Evolutionary conservation across 2,888 invertebrate species (phyloP).

Genomic region (Prosapia bicincta): DNA sequence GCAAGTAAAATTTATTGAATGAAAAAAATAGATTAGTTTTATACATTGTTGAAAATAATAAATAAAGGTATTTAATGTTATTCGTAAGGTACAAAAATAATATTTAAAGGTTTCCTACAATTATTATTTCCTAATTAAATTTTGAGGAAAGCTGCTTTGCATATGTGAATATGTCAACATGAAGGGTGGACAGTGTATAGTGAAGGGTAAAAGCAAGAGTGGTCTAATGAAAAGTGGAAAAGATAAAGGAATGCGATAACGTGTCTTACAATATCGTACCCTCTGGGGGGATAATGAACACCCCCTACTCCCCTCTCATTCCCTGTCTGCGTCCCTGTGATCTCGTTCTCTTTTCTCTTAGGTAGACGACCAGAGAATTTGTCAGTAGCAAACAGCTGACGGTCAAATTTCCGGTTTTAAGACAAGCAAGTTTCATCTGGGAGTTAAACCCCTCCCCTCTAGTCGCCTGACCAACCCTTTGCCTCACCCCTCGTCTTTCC

Average conservation of each 20-base stretch:
- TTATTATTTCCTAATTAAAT: not conserved
- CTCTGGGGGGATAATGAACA: not conserved
- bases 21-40: too few relatives aligned
- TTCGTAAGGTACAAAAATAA: too few relatives aligned
- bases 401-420: conserved; percentile 31
- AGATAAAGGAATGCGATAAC: not conserved
- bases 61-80: too few relatives aligned
- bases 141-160: too few relatives aligned
- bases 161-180: not conserved
- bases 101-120: too few relatives aligned
- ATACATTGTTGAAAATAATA: too few relatives aligned
- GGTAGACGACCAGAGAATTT: conserved; percentile 26
- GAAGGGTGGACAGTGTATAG: not conserved
- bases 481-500: conserved; percentile 6
- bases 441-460: conserved; percentile 18
- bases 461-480: conserved; percentile 21
- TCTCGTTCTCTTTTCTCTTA: conserved; percentile 16
- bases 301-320: not conserved
- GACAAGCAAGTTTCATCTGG: conserved; percentile 32
- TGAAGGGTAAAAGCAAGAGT: not conserved
- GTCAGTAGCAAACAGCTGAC: conserved; percentile 30
- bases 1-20: too few relatives aligned
- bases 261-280: not conserved
- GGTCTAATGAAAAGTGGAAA: not conserved
- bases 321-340: not conserved